Evolutionary conservation across 2,113 vertebrate genomes (phyloP).

Genomic region (Sapajus apella): DNA sequence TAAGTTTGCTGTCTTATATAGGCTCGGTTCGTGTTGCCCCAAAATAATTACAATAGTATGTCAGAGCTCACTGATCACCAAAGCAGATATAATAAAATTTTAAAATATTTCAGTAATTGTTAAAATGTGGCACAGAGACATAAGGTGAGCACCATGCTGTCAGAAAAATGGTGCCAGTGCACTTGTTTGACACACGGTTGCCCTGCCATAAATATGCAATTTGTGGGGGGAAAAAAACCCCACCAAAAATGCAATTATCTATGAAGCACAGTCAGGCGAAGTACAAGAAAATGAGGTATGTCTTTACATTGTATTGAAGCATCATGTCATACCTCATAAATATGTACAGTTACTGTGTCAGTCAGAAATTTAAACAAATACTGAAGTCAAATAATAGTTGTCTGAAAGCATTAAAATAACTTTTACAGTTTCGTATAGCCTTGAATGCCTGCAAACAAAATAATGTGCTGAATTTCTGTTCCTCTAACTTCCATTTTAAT

Average conservation of each 20-base stretch:
- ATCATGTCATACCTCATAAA: not conserved
- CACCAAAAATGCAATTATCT: not conserved
- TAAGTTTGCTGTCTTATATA: not conserved
- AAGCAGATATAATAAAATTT: not conserved
- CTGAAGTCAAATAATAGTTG: not conserved
- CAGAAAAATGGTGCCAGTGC: not conserved
- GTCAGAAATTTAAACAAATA: not conserved
- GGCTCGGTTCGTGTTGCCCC: not conserved
- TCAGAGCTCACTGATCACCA: not conserved
- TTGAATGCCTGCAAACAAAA: not conserved
- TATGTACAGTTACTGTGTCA: not conserved
- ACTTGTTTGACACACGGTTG: not conserved
- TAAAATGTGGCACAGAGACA: not conserved
- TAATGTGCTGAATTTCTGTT: not conserved
- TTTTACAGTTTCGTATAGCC: not conserved
- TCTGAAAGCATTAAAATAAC: not conserved
- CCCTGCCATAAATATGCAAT: not conserved
- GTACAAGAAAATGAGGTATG: not conserved
- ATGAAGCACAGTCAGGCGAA: not conserved
- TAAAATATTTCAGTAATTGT: not conserved
- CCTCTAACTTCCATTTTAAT: constrained; percentile 52
- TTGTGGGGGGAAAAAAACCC: not conserved
- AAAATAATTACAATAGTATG: not conserved
- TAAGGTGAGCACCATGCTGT: not conserved
- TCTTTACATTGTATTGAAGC: not conserved